Base-by-base conservation (phyloP, 64 coral and sea anemone species). In the Exaiptasia diaphana region DNA sequence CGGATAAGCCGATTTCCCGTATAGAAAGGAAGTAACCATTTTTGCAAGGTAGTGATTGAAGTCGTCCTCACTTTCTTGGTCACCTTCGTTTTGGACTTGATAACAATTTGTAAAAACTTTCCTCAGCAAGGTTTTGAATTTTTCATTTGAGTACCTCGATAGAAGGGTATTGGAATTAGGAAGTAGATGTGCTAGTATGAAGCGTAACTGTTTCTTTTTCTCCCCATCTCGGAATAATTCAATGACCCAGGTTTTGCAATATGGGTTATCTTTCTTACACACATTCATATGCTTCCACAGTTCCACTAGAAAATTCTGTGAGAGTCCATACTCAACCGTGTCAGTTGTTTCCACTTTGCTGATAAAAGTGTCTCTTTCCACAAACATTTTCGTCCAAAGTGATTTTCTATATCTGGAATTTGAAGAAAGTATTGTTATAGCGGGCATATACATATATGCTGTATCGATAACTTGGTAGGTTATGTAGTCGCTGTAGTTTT, bases 181-280 rank as follows among this genome's bases (percentile, higher is more conserved):
- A 2, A 86, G 38, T 36, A 67, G 53, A 23, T 74, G 83, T 36
- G 58, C 67, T 15, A 67, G 52, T 46, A 81, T 43, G 22, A 81
- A 14, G 1, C 11, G 35, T 34, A 14, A 34, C 20, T 43, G 14
- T 0, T 85, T 15, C 26, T 49, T 5, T 20, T 74, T 75, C 28
- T 35, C 64, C 76, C 44, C 34, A 20, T 89, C 40, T 39, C 64
- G 86, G 10, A 89, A 80, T 42, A 89, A n/a, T 81, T 89, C 86
- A 13, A 4, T 38, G 8, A 22, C 17, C 86, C 86, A 89, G 21
- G 53, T 35, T 81, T 81, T 46, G n/a, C 76, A 81, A 24, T 48
- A 37, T 38, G 3, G 18, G 27, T 67, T 81, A 13, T 3, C 4
- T 50, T 21, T 56, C 10, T 20, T 56, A 13, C 3, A 56, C 1